Conservation (phyloP, 2,113 vertebrate species). For the Peromyscus maniculatus region DNA sequence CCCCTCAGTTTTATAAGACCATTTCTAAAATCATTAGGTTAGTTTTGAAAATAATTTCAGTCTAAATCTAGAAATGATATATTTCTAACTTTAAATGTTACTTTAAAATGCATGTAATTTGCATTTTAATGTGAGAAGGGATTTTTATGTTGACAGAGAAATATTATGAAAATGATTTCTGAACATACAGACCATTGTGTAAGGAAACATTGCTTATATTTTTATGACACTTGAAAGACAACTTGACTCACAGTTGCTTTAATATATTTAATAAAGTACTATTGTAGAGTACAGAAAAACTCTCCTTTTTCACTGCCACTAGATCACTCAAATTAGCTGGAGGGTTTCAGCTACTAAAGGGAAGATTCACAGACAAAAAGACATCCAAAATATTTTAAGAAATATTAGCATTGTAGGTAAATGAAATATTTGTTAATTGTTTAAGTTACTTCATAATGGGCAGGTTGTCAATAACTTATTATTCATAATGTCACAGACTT, state of each 20-base stretch:
- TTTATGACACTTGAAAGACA: not conserved
- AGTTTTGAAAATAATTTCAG: slow-evolving; percentile 3
- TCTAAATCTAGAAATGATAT: not conserved
- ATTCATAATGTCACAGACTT: not conserved
- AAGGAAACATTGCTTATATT: not conserved
- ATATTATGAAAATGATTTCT: not conserved
- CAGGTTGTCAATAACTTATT: not conserved
- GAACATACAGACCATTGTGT: not conserved
- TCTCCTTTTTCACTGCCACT: not conserved
- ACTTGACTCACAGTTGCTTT: not conserved
- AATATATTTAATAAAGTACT: not conserved
- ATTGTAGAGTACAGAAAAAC: not conserved
- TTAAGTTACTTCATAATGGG: slow-evolving; percentile 8
- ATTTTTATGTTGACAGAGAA: slow-evolving; percentile 8
- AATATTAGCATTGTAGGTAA: slow-evolving; percentile 12
- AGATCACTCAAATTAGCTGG: not conserved
- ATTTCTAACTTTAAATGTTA: slow-evolving; percentile 9
- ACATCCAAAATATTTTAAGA: slow-evolving; percentile 29
- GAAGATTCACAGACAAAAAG: not conserved
- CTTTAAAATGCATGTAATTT: slow-evolving; percentile 10
- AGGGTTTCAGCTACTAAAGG: not conserved
- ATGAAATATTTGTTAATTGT: not conserved
- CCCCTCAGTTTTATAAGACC: not conserved
- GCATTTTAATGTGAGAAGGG: not conserved
- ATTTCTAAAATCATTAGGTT: not conserved